These are phyloP conservation scores for Leptoclinus maculatus DNA, from an alignment of 2,797 vertebrate genomes.

Conservation along the genomic window DNA sequence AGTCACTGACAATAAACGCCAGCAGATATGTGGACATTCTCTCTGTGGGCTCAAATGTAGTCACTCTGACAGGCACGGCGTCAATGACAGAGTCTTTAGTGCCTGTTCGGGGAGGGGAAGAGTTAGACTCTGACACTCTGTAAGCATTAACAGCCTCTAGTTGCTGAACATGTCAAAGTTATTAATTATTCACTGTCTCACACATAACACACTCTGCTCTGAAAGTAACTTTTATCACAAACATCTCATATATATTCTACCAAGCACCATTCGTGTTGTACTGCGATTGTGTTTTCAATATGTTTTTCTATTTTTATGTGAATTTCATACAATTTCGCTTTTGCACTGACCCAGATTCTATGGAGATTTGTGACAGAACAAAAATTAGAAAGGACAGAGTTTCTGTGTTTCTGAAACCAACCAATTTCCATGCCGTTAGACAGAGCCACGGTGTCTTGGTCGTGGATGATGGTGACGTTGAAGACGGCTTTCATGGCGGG, in stretches of 20 bases:
- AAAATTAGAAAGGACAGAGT: background rate
- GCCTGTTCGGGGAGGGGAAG: constrained; percentile 59
- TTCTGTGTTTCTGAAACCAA: constrained; percentile 66
- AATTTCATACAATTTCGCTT: background rate
- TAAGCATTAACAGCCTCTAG: constrained; percentile 23
- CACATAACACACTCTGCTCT: background rate
- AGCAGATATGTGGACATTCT: constrained; percentile 95
- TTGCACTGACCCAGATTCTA: background rate
- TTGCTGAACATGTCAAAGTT: background rate
- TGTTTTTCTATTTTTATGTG: background rate
- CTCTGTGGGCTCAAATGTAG: constrained; percentile 83
- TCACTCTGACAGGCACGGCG: constrained; percentile 45
- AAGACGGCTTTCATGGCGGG: constrained; percentile 95
- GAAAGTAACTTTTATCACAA: background rate
- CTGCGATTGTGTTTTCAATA: background rate
- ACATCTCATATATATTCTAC: background rate
- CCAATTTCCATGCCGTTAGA: constrained; percentile 88
- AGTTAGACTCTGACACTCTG: constrained; percentile 34
- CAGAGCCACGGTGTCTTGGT: constrained; percentile 72
- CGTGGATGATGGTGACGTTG: constrained; percentile 85
- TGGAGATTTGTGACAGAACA: background rate
- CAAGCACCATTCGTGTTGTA: background rate
- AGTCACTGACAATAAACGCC: constrained; percentile 92
- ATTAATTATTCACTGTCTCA: constrained; percentile 35
- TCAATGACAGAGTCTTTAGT: accelerated